Conservation (phyloP, 2,113 vertebrate genomes). For the Castor canadensis region DNA sequence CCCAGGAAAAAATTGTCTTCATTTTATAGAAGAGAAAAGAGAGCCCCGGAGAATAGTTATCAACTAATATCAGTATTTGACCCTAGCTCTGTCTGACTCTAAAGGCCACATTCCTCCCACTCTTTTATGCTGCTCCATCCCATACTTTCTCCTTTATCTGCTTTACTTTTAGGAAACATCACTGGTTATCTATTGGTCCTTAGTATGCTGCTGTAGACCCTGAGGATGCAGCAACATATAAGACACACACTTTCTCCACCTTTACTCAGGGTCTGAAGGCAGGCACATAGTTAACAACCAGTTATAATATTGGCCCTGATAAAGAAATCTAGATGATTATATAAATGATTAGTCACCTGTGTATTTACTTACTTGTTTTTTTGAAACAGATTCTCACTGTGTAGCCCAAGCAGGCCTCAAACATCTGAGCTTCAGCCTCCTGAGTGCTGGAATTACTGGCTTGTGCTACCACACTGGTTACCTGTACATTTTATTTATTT, state of each 20-base stretch:
- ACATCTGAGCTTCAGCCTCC: too few species aligned
- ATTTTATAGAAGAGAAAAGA: neutral
- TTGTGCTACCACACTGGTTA: too few species aligned
- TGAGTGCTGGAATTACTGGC: too few species aligned
- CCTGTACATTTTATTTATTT: too few species aligned
- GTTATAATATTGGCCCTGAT: conserved; percentile 20
- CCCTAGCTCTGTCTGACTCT: neutral
- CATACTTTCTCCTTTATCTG: neutral
- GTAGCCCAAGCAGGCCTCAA: neutral
- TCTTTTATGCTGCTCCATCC: neutral
- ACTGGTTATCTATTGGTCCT: neutral
- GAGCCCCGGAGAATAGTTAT: neutral
- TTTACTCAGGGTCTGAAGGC: neutral
- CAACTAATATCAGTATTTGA: neutral
- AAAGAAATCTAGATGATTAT: neutral
- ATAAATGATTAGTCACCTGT: conserved; percentile 18
- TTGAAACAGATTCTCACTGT: neutral
- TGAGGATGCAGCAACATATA: neutral
- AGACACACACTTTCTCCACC: neutral
- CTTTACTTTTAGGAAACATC: neutral
- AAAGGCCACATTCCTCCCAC: neutral
- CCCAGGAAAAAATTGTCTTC: neutral
- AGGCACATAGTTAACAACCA: neutral
- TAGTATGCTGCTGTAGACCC: neutral
- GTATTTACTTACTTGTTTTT: neutral